Conservation (phyloP, 2,113 vertebrate species). For the Lipophrys pholis region DNA sequence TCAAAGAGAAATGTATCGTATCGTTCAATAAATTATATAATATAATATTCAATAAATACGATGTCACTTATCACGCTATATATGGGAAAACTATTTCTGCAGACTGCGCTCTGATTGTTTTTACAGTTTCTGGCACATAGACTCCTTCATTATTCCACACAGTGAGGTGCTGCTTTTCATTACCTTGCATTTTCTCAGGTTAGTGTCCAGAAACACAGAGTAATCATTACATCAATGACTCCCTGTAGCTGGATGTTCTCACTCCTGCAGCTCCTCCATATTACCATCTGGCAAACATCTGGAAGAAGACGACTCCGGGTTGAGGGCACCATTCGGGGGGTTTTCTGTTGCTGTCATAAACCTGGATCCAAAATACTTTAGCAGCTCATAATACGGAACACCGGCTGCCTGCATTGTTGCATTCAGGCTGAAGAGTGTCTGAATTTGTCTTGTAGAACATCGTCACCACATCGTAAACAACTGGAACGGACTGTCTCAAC, state of each 20-base stretch:
- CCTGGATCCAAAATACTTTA: background rate
- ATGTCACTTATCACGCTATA: no score
- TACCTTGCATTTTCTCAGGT: constrained; percentile 10
- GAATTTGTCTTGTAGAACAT: no score
- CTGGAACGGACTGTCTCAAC: no score
- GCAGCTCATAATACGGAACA: background rate
- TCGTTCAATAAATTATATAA: no score
- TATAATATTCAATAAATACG: no score
- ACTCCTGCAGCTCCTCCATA: background rate
- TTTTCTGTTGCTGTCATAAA: constrained; percentile 13
- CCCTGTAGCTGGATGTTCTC: constrained; percentile 18
- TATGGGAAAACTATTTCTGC: background rate
- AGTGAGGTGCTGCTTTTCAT: background rate
- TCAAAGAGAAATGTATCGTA: no score
- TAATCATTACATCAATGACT: constrained; percentile 29
- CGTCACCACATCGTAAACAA: no score
- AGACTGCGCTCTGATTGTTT: background rate
- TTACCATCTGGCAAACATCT: constrained; percentile 52
- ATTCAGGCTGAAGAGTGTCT: no score
- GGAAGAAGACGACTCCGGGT: constrained; percentile 15
- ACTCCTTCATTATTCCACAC: background rate
- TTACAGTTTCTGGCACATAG: background rate
- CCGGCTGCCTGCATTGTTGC: no score
- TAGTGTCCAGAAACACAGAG: background rate
- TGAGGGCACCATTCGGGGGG: background rate